Base-by-base conservation (phyloP, 2,888 invertebrate species). In the Vesta saturnalis region DNA sequence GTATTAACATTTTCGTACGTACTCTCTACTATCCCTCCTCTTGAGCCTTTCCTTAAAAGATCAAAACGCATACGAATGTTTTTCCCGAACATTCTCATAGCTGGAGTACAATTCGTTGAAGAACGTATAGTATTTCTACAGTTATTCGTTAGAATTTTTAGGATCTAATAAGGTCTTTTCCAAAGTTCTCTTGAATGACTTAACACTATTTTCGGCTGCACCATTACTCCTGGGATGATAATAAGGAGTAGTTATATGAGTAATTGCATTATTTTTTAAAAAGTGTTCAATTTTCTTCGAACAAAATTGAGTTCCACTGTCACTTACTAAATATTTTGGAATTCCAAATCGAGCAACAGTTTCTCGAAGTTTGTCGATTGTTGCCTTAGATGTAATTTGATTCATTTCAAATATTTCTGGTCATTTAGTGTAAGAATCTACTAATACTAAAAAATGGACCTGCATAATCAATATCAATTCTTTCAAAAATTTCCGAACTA, bases 51-150 rank as follows among this genome's bases (percentile, higher is more conserved):
- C 43, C n/a, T 43, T 43, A 43, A 43, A 43, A 43, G 43, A 43
- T 43, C 43, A 43, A 43, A 43, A 43, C 43, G 12, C 43, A 43
- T 43, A n/a, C 43, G 10, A n/a, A 43, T 43, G 12, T 43, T 43
- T 43, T 43, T 43, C 43, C 43, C 43, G 12, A 43, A 43, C 43
- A 43, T 43, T 43, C 43, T n/a, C n/a, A n/a, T n/a, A n/a, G n/a
- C n/a, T n/a, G n/a, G n/a, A n/a, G n/a, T n/a, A 6, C 30, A 6
- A 5, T 43, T 43, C 14, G 43, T 43, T 2, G 43, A n/a, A 43
- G 12, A 6, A 43, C 14, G 43, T 43, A 6, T 14, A n/a, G 43
- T n/a, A 43, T 5, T 43, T 43, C 43, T 2, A 12, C 14, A 43
- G n/a, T 14, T n/a, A 43, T 5, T 43, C 43, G 3, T 43, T 4